Conservation (phyloP, 2,113 vertebrate genomes). For the Vireo altiloquus region DNA sequence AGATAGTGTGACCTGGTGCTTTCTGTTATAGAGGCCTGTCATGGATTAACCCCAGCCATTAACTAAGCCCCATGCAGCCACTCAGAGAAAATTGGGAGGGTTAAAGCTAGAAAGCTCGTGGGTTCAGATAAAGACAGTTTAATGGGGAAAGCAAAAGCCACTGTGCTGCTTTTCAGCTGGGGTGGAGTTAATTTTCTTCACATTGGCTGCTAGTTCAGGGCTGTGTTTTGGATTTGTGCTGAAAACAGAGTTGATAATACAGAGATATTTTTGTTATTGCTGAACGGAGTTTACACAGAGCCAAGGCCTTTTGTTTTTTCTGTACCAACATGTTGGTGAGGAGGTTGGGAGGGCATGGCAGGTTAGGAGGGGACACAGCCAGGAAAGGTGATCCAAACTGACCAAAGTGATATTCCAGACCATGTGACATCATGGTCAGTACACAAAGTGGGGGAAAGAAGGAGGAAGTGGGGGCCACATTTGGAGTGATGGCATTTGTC, state of each 20-base stretch:
- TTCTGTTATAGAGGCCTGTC: neutral
- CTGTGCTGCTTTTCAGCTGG: neutral
- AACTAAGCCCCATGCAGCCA: accelerated
- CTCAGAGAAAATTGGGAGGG: neutral
- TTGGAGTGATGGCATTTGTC: neutral
- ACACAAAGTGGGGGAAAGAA: neutral
- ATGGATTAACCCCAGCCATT: neutral
- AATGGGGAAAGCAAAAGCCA: neutral
- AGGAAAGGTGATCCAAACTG: neutral
- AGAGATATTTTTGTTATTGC: neutral
- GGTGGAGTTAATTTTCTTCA: neutral
- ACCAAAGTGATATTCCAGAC: neutral
- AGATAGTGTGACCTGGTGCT: neutral
- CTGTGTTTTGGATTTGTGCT: neutral
- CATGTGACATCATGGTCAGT: neutral
- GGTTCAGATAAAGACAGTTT: neutral
- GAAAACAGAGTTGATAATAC: neutral
- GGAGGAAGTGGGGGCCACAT: accelerated
- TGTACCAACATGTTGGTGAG: accelerated
- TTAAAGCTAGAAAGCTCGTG: neutral
- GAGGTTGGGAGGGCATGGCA: too few relatives aligned
- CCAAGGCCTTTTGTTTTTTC: neutral
- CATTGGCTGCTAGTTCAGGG: neutral
- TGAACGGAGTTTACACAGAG: neutral
- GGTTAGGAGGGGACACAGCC: neutral